Evolutionary conservation across 2,797 vertebrate species (phyloP), one percentile per base, ranked within the genome.

Genomic region (Megaceryle alcyon): DNA sequence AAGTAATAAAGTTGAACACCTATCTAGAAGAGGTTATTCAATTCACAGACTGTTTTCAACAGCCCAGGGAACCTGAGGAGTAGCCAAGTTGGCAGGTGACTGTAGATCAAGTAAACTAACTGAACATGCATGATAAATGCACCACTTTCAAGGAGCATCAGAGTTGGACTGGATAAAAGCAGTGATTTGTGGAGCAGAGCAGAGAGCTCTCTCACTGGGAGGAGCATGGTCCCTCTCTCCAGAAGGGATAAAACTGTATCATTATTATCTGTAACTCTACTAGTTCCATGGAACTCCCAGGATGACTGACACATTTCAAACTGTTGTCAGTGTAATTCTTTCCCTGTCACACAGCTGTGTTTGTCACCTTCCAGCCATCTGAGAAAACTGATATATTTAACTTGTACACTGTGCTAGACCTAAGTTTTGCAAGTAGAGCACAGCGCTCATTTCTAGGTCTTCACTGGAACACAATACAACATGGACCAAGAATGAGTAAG

Each of bases 361-460:
- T 85, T 86, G 35, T 78, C 69, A 91, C 54, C 37, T 82, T 90
- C 76, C 41, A 93, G 65, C 49, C 91, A 90, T 20, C 66, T 88
- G 87, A 95, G 85, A 91, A 92, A 90, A 91, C 13, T 75, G 80
- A 88, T 85, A 94, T 49, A 90, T 94, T 90, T 94, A 79, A 93
- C 43, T 86, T 72, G 61, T 61, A 83, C 95, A 83, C 66, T 60
- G 59, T 60, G 87, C 72, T 92, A 90, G 88, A 76, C 46, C 2
- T 22, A 85, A 89, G 73, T 88, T 92, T 3, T 61, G 26, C 82
- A 97, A 92, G 59, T 84, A 86, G 73, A 93, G 60, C 68, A 44
- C 44, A 31, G 22, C 16, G 25, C 54, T 86, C 14, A 4, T 79
- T 94, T 91, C 87, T 64, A 86, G 82, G 77, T 76, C 85, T 85